Evolutionary conservation across 2,888 invertebrate genomes (phyloP).

Genomic region (Escarpia spicata): DNA sequence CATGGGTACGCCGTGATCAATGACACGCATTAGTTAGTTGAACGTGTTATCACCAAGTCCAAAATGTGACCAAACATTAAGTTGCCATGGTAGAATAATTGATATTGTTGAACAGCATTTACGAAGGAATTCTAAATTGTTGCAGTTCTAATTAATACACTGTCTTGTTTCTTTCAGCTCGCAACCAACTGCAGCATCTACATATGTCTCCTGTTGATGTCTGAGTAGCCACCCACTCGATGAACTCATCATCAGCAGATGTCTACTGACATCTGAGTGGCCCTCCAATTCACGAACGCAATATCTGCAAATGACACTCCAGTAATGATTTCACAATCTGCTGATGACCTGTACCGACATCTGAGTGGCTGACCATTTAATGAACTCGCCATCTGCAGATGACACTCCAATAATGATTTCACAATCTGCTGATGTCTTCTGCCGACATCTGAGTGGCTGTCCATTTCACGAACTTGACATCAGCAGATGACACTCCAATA

Average conservation of each 20-base stretch:
- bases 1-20: too few species aligned
- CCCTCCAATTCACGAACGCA: slow-evolving; percentile 34
- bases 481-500: slow-evolving; percentile 47
- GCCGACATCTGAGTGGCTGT: slow-evolving; percentile 46
- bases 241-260: neutral
- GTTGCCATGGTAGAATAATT: neutral
- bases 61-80: too few species aligned
- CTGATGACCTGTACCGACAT: neutral
- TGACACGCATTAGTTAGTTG: too few species aligned
- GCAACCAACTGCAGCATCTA: slow-evolving; percentile 55
- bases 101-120: slow-evolving; percentile 13
- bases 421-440: slow-evolving; percentile 54
- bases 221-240: slow-evolving; percentile 26
- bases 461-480: slow-evolving; percentile 40
- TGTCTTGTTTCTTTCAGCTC: slow-evolving; percentile 47
- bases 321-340: neutral
- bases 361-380: neutral
- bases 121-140: neutral
- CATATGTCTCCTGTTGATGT: slow-evolving; percentile 56
- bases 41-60: too few species aligned
- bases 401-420: slow-evolving; percentile 27
- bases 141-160: neutral
- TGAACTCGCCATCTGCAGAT: slow-evolving; percentile 47
- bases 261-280: neutral
- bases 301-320: slow-evolving; percentile 50